Evolutionary conservation across 2,113 vertebrate species (phyloP).

Genomic region (Bos taurus): DNA sequence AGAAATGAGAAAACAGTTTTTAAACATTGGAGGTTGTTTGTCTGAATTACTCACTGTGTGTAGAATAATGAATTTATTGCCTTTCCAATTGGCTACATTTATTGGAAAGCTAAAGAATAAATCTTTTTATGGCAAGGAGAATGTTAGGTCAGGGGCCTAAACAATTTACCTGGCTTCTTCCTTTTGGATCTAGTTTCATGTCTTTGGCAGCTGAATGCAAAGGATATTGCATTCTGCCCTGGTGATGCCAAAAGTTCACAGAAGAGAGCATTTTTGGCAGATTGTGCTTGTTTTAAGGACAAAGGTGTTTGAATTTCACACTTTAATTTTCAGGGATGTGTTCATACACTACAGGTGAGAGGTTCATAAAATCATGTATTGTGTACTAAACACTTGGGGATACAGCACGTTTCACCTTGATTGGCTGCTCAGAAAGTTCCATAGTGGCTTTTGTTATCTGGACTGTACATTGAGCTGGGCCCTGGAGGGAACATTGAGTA

Average conservation of each 20-base stretch:
- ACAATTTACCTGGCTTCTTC: conserved; percentile 51
- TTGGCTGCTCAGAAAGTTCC: not conserved
- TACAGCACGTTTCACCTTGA: not conserved
- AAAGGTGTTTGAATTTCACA: conserved; percentile 57
- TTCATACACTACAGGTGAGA: conserved; percentile 45
- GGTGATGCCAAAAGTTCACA: conserved; percentile 41
- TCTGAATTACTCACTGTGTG: conserved; percentile 29
- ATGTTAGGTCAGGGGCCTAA: conserved; percentile 51
- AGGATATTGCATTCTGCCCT: conserved; percentile 24
- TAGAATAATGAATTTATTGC: conserved; percentile 57
- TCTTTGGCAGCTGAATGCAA: conserved; percentile 49
- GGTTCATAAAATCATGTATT: conserved; percentile 37
- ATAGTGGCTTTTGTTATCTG: not conserved
- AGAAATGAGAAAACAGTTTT: not conserved
- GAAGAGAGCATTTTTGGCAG: conserved; percentile 56
- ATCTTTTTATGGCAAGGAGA: conserved; percentile 59
- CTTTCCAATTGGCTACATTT: conserved; percentile 59
- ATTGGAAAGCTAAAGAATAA: conserved; percentile 51
- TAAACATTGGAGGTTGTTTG: conserved; percentile 30
- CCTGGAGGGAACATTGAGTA: not conserved
- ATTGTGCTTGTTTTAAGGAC: conserved; percentile 54
- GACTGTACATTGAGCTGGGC: not conserved
- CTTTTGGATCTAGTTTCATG: conserved; percentile 27
- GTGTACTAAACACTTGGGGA: conserved; percentile 12
- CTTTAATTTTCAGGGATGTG: conserved; percentile 54